Evolutionary conservation across 2,797 vertebrate species (phyloP).

Genomic region (Lagocephalus sceleratus): DNA sequence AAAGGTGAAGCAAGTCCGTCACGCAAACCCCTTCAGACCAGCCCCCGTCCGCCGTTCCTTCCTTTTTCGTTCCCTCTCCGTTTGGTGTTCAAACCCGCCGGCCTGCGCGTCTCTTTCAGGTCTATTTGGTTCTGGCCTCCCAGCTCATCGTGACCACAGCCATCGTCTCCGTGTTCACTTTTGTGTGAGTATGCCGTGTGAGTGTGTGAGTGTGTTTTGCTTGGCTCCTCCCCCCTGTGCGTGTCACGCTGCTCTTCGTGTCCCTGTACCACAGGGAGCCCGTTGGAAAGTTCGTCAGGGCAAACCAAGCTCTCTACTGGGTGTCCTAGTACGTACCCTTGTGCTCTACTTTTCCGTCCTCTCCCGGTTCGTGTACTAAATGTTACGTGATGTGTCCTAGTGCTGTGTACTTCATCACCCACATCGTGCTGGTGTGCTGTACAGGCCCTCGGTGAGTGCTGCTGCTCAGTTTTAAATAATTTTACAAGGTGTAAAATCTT

Average conservation of each 20-base stretch:
- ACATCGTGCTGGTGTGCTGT: constrained; percentile 88
- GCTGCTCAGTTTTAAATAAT: not conserved
- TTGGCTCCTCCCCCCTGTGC: not conserved
- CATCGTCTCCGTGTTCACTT: constrained; percentile 88
- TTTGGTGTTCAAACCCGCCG: not conserved
- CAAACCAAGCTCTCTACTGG: constrained; percentile 81
- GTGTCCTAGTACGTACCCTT: constrained; percentile 84
- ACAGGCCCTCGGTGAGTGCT: constrained; percentile 88
- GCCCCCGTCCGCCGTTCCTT: not conserved
- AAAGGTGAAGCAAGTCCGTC: no score
- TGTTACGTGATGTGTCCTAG: constrained; percentile 32
- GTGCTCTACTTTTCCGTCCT: not conserved
- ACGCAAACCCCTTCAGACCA: not conserved
- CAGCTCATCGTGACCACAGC: constrained; percentile 88
- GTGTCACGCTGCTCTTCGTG: constrained; percentile 9
- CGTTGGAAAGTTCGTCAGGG: constrained; percentile 70
- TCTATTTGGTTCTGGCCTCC: constrained; percentile 86
- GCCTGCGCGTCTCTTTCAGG: constrained; percentile 66
- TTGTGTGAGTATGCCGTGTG: constrained; percentile 81
- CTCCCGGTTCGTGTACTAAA: not conserved
- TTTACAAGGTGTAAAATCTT: not conserved
- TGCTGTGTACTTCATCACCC: constrained; percentile 82
- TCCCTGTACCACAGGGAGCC: constrained; percentile 67
- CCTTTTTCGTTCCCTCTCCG: not conserved
- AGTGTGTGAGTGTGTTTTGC: not conserved